Evolutionary conservation across 2,113 vertebrate genomes (phyloP).

Genomic region (Channa argus): DNA sequence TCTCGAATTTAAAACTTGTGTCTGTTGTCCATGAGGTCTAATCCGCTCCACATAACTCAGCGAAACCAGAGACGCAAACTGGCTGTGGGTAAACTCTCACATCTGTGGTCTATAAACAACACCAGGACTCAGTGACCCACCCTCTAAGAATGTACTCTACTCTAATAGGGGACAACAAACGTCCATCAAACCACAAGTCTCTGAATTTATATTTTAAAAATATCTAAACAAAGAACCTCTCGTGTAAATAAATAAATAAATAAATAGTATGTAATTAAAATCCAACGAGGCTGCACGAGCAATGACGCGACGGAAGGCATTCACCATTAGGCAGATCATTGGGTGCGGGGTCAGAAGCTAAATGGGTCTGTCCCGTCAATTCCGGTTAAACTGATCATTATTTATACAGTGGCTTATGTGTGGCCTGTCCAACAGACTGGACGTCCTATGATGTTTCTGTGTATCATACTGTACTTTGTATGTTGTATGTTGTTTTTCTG

Average conservation of each 20-base stretch:
- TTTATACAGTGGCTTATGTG: too few relatives aligned
- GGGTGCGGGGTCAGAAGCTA: conserved; percentile 20
- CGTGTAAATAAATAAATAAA: not conserved
- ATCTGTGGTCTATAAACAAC: conserved; percentile 45
- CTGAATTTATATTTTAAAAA: too few relatives aligned
- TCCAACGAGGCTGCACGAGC: not conserved
- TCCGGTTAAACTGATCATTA: too few relatives aligned
- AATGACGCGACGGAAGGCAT: not conserved
- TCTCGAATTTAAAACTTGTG: conserved; percentile 21
- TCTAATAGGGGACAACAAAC: conserved; percentile 3
- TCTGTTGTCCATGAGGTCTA: conserved; percentile 25
- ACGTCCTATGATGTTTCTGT: too few relatives aligned
- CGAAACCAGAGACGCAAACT: conserved; percentile 54
- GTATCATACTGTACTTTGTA: not conserved
- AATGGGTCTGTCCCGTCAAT: too few relatives aligned
- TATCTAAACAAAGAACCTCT: too few relatives aligned
- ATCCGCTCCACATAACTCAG: not conserved
- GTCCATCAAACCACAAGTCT: conserved; percentile 8
- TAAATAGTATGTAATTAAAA: not conserved
- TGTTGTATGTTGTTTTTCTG: conserved; percentile 18
- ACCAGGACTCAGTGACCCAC: conserved; percentile 24
- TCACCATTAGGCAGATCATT: conserved; percentile 53
- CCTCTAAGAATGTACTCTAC: conserved; percentile 39
- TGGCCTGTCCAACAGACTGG: too few relatives aligned
- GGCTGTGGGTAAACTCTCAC: not conserved